Evolutionary conservation across 2,797 vertebrate genomes (phyloP).

Genomic region (Poliocrania exsul): DNA sequence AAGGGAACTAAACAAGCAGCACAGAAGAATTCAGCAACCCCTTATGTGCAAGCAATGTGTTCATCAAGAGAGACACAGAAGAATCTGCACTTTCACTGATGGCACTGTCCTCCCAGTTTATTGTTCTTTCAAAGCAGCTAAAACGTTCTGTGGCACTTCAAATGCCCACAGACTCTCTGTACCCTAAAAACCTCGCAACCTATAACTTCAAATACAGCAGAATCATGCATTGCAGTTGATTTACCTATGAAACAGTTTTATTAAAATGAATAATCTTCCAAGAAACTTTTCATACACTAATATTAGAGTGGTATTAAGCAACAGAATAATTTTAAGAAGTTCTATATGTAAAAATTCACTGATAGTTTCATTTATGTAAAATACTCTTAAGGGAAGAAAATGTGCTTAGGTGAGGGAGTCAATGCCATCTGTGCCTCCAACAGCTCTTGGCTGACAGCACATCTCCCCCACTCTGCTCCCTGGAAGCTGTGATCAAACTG

Average conservation of each 20-base stretch:
- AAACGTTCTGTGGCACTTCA: background rate
- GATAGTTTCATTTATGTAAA: background rate
- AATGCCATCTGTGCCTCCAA: slow-evolving; percentile 23
- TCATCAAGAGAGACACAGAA: background rate
- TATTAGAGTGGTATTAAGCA: background rate
- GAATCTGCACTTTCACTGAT: background rate
- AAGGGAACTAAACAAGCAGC: background rate
- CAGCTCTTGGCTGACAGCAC: background rate
- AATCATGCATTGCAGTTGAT: background rate
- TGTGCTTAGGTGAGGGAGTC: slow-evolving; percentile 8
- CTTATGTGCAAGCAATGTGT: background rate
- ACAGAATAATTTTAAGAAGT: background rate
- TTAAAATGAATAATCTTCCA: background rate
- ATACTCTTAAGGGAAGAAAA: background rate
- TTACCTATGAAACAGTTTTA: background rate
- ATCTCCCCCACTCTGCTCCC: background rate
- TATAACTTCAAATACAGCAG: background rate
- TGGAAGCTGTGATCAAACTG: background rate
- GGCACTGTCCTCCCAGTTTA: background rate
- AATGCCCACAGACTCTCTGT: background rate
- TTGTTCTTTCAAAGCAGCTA: background rate
- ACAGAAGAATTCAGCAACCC: background rate
- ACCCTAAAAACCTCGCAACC: background rate
- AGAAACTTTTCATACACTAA: background rate
- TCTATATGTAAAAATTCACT: background rate